These are phyloP conservation scores for Apostichopus japonicus DNA, from an alignment of 35 echinoderm and acorn worm species.

Conservation along the genomic window DNA sequence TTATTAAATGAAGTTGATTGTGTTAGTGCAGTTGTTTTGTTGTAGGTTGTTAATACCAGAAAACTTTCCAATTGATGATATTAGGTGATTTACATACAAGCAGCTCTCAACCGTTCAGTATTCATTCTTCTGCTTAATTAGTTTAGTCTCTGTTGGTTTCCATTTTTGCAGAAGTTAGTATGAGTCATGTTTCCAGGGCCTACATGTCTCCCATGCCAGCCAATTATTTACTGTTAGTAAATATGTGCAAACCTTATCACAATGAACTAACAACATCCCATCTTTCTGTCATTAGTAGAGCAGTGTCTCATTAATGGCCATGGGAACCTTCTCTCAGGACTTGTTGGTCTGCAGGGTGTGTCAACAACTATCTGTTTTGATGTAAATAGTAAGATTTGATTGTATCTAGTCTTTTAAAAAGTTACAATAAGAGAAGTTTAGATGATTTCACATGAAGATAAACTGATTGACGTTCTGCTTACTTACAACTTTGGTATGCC, in stretches of 20 bases:
- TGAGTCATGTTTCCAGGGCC: not conserved
- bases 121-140: too few relatives aligned
- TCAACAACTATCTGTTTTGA: constrained; percentile 37
- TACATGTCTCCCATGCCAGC: not conserved
- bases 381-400: constrained; percentile 21
- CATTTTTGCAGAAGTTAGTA: not conserved
- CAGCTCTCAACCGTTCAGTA: too few relatives aligned
- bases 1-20: too few relatives aligned
- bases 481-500: not conserved
- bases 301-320: constrained; percentile 5
- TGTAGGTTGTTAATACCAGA: too few relatives aligned
- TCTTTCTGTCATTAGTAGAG: constrained; percentile 8
- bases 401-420: not conserved
- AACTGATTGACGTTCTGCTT: constrained; percentile 33
- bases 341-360: constrained; percentile 16
- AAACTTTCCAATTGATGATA: too few relatives aligned
- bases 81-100: too few relatives aligned
- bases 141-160: too few relatives aligned
- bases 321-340: constrained; percentile 24
- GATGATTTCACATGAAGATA: constrained; percentile 18
- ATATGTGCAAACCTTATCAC: constrained; percentile 41
- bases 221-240: constrained; percentile 12
- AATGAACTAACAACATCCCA: constrained; percentile 14
- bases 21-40: too few relatives aligned
- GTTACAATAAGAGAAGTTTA: not conserved